A percentile compares a stretch with the other conserved stretches of the same genome.
Conservation (phyloP, 2,888 invertebrate species). For the Drosophila subsilvestris region DNA sequence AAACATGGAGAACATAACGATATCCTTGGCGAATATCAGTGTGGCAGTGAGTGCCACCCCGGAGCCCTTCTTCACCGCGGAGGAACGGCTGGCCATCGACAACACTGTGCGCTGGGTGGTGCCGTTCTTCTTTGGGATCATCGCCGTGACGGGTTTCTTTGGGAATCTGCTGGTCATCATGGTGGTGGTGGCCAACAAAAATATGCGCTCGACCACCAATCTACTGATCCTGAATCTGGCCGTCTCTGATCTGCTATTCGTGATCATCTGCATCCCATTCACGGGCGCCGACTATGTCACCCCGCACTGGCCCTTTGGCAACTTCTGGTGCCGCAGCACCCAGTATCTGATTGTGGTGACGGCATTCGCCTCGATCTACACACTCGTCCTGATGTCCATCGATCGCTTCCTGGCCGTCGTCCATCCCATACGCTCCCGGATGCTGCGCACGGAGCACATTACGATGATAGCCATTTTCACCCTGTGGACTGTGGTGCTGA, state of each 20-base stretch:
- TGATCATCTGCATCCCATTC: conserved; percentile 96
- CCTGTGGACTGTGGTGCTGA: conserved; percentile 91
- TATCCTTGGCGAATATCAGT: conserved; percentile 31
- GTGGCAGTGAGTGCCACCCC: neutral
- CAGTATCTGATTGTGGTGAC: conserved; percentile 96
- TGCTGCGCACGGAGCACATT: conserved; percentile 91
- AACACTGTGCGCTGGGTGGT: conserved; percentile 86
- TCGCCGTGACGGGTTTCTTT: conserved; percentile 92
- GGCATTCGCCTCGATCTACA: conserved; percentile 96
- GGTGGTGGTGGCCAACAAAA: conserved; percentile 93
- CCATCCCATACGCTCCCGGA: conserved; percentile 94
- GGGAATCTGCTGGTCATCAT: conserved; percentile 95
- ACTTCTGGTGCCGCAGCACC: conserved; percentile 93
- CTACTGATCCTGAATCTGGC: conserved; percentile 96
- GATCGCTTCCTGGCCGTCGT: conserved; percentile 97
- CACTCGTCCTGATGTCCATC: conserved; percentile 95
- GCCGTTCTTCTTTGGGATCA: conserved; percentile 92
- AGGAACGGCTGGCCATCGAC: conserved; percentile 47
- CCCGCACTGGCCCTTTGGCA: conserved; percentile 94
- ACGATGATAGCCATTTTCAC: conserved; percentile 90
- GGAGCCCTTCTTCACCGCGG: conserved; percentile 16
- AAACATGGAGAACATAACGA: conserved; percentile 43
- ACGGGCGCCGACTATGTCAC: conserved; percentile 95
- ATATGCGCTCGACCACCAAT: conserved; percentile 97
- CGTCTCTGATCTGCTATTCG: conserved; percentile 94